Conservation (phyloP, 2,888 invertebrate species). For the Prenolepis imparis region DNA sequence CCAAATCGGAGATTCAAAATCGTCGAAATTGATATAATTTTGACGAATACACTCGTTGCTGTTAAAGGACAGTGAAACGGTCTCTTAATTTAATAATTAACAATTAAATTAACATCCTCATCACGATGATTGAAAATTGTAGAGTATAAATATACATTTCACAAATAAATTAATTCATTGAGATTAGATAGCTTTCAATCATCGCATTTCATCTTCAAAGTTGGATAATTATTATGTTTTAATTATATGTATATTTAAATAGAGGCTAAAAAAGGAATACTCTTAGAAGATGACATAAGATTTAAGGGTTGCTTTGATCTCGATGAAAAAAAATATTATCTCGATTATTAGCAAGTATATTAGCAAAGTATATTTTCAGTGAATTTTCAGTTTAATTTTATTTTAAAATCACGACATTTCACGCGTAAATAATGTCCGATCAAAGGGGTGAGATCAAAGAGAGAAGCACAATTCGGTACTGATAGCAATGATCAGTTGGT, state of each 20-base stretch:
- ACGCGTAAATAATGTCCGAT: conserved; percentile 41
- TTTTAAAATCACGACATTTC: conserved; percentile 27
- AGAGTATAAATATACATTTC: neutral
- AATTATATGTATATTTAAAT: neutral
- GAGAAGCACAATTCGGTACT: conserved; percentile 1
- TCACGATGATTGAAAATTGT: neutral
- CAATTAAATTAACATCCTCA: neutral
- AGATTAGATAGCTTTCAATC: neutral
- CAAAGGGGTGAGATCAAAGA: conserved; percentile 39
- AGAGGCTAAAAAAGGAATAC: neutral
- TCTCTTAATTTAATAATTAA: neutral
- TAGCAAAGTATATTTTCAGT: neutral
- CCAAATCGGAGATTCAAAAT: neutral
- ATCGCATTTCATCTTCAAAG: neutral
- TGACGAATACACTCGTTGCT: too few relatives aligned
- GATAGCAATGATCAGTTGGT: conserved; percentile 14
- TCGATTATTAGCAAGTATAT: too few relatives aligned
- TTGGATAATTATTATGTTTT: neutral
- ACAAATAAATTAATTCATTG: neutral
- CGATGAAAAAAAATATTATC: neutral
- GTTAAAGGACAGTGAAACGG: neutral
- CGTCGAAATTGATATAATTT: neutral
- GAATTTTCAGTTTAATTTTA: neutral
- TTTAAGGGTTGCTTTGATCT: conserved; percentile 17
- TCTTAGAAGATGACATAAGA: neutral